A percentile compares a stretch with the other conserved stretches of the same genome.
phyloP scores from a whole-genome alignment of 2,888 invertebrate species.

The Trichopoda pennipes region DNA sequence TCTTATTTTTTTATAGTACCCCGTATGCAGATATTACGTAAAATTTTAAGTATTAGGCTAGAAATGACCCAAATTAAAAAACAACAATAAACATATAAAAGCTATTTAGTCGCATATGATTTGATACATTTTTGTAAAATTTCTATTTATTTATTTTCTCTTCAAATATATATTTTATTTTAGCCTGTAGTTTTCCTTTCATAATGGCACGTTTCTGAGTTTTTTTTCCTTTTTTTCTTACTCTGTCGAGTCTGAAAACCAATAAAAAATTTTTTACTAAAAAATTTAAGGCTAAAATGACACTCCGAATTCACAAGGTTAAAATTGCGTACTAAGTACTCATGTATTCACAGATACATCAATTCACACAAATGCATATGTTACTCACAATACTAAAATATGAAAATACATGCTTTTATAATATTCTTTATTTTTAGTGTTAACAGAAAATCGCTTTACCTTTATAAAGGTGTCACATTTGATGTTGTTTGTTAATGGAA shows the following conservation, averaged over 20 bases:
- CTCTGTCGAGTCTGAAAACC: too few species aligned
- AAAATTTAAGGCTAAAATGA: constrained; percentile 35
- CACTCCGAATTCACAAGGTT: constrained; percentile 29
- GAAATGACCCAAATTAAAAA: too few species aligned
- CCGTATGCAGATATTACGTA: too few species aligned
- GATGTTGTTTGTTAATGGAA: constrained; percentile 34
- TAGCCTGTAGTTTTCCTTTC: too few species aligned
- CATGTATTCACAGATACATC: neutral
- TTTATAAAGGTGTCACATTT: constrained; percentile 59
- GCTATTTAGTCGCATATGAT: neutral
- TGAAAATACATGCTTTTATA: too few species aligned
- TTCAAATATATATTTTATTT: too few species aligned
- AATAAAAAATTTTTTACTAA: neutral
- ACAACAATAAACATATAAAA: neutral
- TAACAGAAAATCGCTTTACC: constrained; percentile 34
- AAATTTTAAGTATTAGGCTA: too few species aligned
- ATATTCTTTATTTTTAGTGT: constrained; percentile 4
- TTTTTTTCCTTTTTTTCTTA: too few species aligned
- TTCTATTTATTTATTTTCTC: neutral
- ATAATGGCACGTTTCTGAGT: too few species aligned
- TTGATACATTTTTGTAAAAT: neutral
- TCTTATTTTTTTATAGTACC: too few species aligned
- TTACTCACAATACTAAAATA: too few species aligned
- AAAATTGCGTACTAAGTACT: constrained; percentile 21
- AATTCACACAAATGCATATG: too few species aligned